Evolutionary conservation across 2,797 vertebrate species (phyloP).

Genomic region (Brotula barbata): DNA sequence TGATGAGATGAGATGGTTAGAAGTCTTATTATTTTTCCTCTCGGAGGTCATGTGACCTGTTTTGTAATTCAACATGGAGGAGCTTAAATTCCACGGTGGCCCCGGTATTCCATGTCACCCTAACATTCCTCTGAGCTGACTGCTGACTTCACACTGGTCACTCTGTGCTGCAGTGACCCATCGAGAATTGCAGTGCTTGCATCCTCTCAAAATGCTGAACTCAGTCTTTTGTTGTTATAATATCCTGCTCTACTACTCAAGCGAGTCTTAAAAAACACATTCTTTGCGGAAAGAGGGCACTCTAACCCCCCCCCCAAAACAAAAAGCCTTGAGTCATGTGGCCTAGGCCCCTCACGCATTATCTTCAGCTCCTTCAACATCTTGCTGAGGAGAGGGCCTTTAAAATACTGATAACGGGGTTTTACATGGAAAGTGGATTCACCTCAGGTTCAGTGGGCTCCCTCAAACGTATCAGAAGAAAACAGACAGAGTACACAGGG

Average conservation of each 20-base stretch:
- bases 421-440: slow-evolving; percentile 37
- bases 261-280: slow-evolving; percentile 69
- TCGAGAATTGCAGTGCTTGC: slow-evolving; percentile 62
- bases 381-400: slow-evolving; percentile 29
- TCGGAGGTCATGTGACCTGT: no score
- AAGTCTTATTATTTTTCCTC: no score
- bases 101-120: no score
- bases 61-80: no score
- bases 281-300: slow-evolving; percentile 67
- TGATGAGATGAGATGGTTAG: no score
- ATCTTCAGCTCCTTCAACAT: slow-evolving; percentile 56
- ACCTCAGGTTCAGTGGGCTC: slow-evolving; percentile 14
- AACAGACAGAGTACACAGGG: no score
- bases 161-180: slow-evolving; percentile 22
- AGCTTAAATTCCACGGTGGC: no score
- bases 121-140: no score
- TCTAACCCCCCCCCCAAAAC: slow-evolving; percentile 40
- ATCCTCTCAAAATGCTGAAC: slow-evolving; percentile 71
- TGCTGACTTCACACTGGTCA: neutral
- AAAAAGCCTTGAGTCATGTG: slow-evolving; percentile 5
- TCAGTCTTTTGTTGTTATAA: slow-evolving; percentile 61
- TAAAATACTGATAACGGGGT: slow-evolving; percentile 45
- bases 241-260: slow-evolving; percentile 66
- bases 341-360: slow-evolving; percentile 43
- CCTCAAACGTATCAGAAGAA: slow-evolving; percentile 3